Percentiles rank a stretch among this genome's conserved stretches.
phyloP scores from a whole-genome alignment of 2,888 invertebrate species.

The Platycnemis pennipes region DNA sequence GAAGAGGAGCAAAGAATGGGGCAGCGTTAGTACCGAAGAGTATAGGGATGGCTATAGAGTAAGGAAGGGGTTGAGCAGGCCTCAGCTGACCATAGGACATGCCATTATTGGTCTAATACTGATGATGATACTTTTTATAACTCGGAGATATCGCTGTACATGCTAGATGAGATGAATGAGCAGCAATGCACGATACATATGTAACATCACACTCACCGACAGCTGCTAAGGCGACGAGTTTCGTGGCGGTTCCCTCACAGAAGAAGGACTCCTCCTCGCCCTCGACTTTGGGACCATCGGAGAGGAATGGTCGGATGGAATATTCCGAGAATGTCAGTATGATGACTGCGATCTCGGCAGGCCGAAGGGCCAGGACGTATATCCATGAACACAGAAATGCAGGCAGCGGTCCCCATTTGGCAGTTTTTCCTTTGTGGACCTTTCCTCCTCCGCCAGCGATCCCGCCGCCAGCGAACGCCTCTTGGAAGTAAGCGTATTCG shows the following conservation, averaged over 20 bases:
- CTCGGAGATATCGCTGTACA: too few species aligned
- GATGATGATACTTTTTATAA: too few species aligned
- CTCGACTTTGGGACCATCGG: slow-evolving; percentile 76
- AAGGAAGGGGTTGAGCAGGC: too few species aligned
- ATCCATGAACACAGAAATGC: slow-evolving; percentile 90
- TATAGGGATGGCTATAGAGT: too few species aligned
- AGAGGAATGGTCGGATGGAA: slow-evolving; percentile 83
- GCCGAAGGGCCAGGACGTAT: slow-evolving; percentile 87
- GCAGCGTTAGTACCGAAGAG: too few species aligned
- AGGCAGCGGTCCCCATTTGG: slow-evolving; percentile 87
- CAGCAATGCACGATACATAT: too few species aligned
- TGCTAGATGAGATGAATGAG: too few species aligned
- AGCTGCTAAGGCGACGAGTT: slow-evolving; percentile 84
- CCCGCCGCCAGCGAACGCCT: slow-evolving; percentile 81
- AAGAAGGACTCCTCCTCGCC: slow-evolving; percentile 77
- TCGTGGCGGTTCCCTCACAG: slow-evolving; percentile 81
- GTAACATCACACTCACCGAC: slow-evolving; percentile 82
- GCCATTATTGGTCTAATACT: too few species aligned
- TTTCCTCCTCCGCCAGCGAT: slow-evolving; percentile 78
- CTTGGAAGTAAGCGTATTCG: slow-evolving; percentile 89
- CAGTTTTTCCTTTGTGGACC: slow-evolving; percentile 78
- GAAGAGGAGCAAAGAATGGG: too few species aligned
- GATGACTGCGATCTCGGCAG: slow-evolving; percentile 89
- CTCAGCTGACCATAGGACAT: too few species aligned
- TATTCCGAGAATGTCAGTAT: slow-evolving; percentile 89